Conservation (phyloP, 2,113 vertebrate genomes). For the Hydropotes inermis region DNA sequence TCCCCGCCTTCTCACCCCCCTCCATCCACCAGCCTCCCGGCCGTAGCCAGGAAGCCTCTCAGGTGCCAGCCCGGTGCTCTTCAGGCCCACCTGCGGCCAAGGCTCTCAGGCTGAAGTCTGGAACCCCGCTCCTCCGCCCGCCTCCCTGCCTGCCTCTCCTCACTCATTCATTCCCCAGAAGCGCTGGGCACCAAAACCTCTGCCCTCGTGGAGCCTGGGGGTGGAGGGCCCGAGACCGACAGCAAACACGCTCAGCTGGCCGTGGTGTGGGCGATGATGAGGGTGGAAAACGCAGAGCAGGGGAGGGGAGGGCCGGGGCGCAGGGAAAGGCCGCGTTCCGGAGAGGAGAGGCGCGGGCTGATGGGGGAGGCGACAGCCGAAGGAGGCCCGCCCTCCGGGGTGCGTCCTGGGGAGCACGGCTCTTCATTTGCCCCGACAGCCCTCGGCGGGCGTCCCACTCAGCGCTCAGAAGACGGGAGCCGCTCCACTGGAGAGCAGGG, state of each 20-base stretch:
- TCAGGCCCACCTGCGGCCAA: not conserved
- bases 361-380: fast-evolving
- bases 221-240: not conserved
- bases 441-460: fast-evolving
- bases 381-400: not conserved
- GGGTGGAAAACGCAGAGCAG: fast-evolving
- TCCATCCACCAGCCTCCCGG: not conserved
- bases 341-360: not conserved
- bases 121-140: not conserved
- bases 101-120: too few species aligned
- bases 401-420: fast-evolving
- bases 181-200: not conserved
- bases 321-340: not conserved
- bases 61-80: not conserved
- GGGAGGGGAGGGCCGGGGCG: not conserved
- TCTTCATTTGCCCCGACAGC: fast-evolving
- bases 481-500: not conserved
- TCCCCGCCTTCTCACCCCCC: not conserved
- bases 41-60: not conserved
- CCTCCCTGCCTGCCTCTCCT: not conserved
- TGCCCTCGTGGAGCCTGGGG: not conserved
- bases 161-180: not conserved
- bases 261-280: not conserved
- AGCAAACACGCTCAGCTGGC: fast-evolving
- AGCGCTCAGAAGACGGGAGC: not conserved